A percentile compares a stretch with the other conserved stretches of the same genome.
Conservation (phyloP, 30 jellyfish, hydroid and myxozoan species). For the Pseudorhiza aurosa region DNA sequence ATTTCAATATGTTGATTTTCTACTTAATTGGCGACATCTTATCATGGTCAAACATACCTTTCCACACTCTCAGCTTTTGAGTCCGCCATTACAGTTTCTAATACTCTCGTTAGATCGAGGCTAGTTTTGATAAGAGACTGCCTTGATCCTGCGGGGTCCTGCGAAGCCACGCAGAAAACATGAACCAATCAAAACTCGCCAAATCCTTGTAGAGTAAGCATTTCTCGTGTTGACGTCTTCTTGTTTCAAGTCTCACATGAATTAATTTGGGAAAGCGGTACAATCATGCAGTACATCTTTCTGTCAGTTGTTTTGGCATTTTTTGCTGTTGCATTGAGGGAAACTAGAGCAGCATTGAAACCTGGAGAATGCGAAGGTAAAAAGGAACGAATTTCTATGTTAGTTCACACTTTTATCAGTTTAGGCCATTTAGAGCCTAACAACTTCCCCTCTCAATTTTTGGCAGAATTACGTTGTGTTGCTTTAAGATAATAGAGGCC, state of each 20-base stretch:
- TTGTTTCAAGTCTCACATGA: background rate
- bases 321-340: slow-evolving; percentile 24
- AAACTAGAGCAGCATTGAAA: slow-evolving; percentile 54
- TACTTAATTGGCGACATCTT: too few species aligned
- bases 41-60: too few species aligned
- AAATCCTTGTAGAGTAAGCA: slow-evolving; percentile 56
- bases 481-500: too few species aligned
- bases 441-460: too few species aligned
- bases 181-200: slow-evolving; percentile 75
- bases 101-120: background rate
- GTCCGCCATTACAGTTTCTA: background rate
- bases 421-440: too few species aligned
- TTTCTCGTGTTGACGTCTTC: background rate
- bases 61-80: background rate
- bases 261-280: background rate
- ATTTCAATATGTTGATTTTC: too few species aligned
- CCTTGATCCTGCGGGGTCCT: background rate
- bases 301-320: slow-evolving; percentile 8
- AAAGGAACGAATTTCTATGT: too few species aligned
- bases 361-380: slow-evolving; percentile 97
- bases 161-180: slow-evolving; percentile 8
- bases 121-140: background rate
- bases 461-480: too few species aligned
- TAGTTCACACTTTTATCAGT: background rate
- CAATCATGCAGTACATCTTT: slow-evolving; percentile 18